Conservation (phyloP, 2,888 invertebrate genomes). For the Ornithoptera alexandrae region DNA sequence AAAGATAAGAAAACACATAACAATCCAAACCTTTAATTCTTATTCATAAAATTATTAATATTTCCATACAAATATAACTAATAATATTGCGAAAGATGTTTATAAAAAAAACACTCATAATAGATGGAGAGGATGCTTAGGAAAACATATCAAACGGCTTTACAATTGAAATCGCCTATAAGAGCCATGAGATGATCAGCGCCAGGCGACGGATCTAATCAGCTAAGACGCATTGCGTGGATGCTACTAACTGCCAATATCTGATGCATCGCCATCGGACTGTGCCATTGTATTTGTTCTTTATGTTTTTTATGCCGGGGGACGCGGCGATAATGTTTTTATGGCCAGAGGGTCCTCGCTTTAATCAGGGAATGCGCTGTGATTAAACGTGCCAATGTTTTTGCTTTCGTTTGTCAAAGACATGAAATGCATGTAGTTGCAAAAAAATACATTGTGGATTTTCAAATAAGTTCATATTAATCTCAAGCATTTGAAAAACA, state of each 20-base stretch:
- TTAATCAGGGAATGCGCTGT: conserved; percentile 75
- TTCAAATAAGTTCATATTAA: not conserved
- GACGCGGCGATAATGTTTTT: conserved; percentile 78
- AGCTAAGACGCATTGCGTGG: conserved; percentile 63
- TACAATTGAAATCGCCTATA: conserved; percentile 64
- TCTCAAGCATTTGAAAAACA: not conserved
- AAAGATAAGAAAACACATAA: not conserved
- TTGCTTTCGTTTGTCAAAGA: conserved; percentile 28
- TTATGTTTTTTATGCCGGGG: conserved; percentile 77
- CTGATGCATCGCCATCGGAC: conserved; percentile 68
- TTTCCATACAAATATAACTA: not conserved
- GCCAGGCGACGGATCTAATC: conserved; percentile 57
- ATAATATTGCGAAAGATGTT: conserved; percentile 28
- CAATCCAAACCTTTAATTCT: conserved; percentile 35
- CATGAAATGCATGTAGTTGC: not conserved
- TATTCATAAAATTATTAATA: conserved; percentile 4
- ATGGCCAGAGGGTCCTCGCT: conserved; percentile 70
- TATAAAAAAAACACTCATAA: conserved; percentile 32
- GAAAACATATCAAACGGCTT: conserved; percentile 44
- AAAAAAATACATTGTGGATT: not conserved
- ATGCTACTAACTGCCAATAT: conserved; percentile 76
- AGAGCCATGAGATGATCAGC: conserved; percentile 41
- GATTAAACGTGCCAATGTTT: conserved; percentile 71
- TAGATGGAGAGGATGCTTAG: conserved; percentile 32
- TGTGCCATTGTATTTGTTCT: conserved; percentile 75